Evolutionary conservation across 2,113 vertebrate species (phyloP).

Genomic region (Setophaga coronata): DNA sequence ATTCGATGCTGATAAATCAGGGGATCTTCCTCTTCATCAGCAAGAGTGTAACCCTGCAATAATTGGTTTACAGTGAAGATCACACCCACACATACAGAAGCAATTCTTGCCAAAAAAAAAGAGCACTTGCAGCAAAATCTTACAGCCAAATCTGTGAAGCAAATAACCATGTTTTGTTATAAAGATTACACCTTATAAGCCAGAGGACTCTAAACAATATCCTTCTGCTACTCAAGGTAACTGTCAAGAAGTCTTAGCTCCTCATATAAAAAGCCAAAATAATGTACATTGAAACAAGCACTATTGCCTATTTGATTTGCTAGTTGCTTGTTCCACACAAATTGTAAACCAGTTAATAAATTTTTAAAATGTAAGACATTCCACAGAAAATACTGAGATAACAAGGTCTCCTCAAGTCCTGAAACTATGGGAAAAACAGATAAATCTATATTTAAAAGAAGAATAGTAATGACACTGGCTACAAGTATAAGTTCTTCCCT

Average conservation of each 20-base stretch:
- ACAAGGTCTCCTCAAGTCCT: background rate
- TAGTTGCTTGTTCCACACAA: background rate
- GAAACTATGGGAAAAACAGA: background rate
- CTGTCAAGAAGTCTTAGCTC: background rate
- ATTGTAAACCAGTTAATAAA: background rate
- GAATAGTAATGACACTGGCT: background rate
- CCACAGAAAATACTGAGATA: background rate
- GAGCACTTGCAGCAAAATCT: background rate
- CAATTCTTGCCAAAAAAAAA: background rate
- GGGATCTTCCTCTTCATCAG: slow-evolving; percentile 96
- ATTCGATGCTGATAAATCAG: slow-evolving; percentile 93
- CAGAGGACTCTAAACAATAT: background rate
- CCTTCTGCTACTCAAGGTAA: background rate
- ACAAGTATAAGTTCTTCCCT: background rate
- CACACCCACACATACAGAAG: background rate
- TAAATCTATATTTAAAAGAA: background rate
- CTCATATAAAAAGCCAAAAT: background rate
- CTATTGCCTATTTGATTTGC: background rate
- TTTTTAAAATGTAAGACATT: background rate
- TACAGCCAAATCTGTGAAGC: background rate
- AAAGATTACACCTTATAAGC: background rate
- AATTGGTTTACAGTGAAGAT: background rate
- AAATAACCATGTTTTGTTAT: background rate
- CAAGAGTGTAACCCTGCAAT: slow-evolving; percentile 92
- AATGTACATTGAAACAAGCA: background rate